phyloP scores from a whole-genome alignment of 2,888 invertebrate genomes.

The Hydrotaea diabolus region DNA sequence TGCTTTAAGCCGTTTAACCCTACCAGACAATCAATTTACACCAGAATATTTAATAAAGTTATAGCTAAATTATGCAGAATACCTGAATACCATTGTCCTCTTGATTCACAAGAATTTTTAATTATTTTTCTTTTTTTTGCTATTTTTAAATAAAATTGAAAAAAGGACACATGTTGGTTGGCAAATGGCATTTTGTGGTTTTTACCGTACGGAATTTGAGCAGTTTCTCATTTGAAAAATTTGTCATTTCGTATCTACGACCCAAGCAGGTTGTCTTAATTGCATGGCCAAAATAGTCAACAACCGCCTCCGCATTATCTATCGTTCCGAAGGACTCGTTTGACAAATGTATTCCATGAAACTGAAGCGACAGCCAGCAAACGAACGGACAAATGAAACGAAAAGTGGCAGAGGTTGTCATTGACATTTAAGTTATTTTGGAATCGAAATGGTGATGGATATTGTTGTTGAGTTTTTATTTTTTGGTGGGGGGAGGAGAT shows the following conservation, averaged over 20 bases:
- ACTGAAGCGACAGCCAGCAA: background rate
- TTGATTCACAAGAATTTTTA: conserved; percentile 3
- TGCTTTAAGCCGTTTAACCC: no score
- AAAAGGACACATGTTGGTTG: conserved; percentile 14
- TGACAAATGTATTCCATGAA: conserved; percentile 11
- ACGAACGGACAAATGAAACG: background rate
- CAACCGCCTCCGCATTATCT: background rate
- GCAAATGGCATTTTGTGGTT: conserved; percentile 29
- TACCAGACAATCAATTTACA: background rate
- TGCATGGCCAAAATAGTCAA: conserved; percentile 20
- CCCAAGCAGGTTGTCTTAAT: conserved; percentile 23
- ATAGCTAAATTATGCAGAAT: background rate
- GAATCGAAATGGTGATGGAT: background rate
- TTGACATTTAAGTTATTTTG: conserved; percentile 25
- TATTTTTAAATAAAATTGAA: background rate
- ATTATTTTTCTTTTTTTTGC: background rate
- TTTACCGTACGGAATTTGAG: background rate
- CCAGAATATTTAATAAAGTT: background rate
- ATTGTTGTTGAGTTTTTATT: background rate
- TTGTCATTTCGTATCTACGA: background rate
- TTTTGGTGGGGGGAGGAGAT: no score
- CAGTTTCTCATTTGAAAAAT: conserved; percentile 14
- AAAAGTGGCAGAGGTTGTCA: conserved; percentile 2
- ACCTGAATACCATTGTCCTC: background rate
- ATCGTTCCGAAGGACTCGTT: background rate